Evolutionary conservation across 2,113 vertebrate genomes (phyloP), one percentile per base, ranked within the genome.

Genomic region (Trogon surrucura): DNA sequence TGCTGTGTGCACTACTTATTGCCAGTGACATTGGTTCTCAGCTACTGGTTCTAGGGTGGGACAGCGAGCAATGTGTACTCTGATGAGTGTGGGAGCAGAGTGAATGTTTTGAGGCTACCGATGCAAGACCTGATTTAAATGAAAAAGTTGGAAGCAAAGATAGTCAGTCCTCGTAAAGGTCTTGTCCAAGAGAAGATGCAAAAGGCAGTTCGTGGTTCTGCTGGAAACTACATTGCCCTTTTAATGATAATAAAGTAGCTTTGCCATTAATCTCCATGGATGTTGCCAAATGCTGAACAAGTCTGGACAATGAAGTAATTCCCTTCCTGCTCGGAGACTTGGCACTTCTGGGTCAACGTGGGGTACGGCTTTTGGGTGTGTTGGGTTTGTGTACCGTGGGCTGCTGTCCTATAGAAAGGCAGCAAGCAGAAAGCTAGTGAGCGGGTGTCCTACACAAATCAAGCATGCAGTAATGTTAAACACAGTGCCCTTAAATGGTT

Each of bases 341-440:
- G 50, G 14, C 23, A 58, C 58, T 50, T 66, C 54, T 50, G 26
- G 70, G 48, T 74, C 71, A 58, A 3, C 2, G 2, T 7, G 22
- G 67, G 56, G 51, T 74, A 56, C 0, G 0, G 47, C 38, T 73
- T 69, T 50, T 85, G 74, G 71, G 62, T 2, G 13, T 54, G 77
- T 60, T 67, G 56, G 25, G 29, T 50, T 85, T 61, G 50, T 62
- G 22, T 27, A 14, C 16, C 0, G 0, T 3, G 15, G 21, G 21
- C 47, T 67, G 48, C 66, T 72, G 19, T 30, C 0, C 0, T 20
- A 26, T 0, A 2, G 26, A 56, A 87, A 54, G 25, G 44, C 5
- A 1, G 73, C 54, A 57, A 57, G 57, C n/a, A 70, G 58, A 48
- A 61, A 64, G 51, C 27, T 26, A 5, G 44, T 0, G 6, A 36